Conservation (phyloP, 2,113 vertebrate species). For the Pampusana beccarii region DNA sequence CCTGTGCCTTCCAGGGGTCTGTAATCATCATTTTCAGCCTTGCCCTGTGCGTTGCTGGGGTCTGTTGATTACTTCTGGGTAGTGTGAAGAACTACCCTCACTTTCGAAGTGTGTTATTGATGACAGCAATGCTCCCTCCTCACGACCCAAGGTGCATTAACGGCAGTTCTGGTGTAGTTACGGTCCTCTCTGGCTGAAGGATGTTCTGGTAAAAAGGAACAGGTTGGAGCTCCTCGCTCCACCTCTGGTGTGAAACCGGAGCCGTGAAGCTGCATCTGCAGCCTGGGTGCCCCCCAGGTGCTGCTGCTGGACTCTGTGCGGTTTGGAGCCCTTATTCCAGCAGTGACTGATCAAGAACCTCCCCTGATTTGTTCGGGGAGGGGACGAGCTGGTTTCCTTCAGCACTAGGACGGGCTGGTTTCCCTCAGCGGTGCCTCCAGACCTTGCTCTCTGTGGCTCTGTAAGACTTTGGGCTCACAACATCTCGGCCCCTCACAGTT, state of each 20-base stretch:
- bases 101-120: neutral
- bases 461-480: fast-evolving
- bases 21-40: neutral
- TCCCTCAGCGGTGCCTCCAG: fast-evolving
- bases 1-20: too few relatives aligned
- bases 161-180: neutral
- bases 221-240: too few relatives aligned
- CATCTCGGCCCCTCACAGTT: neutral
- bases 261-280: too few relatives aligned
- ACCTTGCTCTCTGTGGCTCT: fast-evolving
- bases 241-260: neutral
- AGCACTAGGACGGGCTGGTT: fast-evolving
- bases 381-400: fast-evolving
- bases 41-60: too few relatives aligned
- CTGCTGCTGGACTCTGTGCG: fast-evolving
- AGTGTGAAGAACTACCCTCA: neutral
- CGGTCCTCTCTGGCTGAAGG: neutral
- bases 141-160: neutral
- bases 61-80: neutral
- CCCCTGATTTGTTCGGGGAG: fast-evolving
- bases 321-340: neutral
- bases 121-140: neutral
- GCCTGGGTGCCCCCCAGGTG: fast-evolving
- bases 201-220: fast-evolving
- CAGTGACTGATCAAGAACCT: too few relatives aligned